A percentile compares a stretch with the other conserved stretches of the same genome.
Conservation (phyloP, 2,113 vertebrate species). For the Gopherus flavomarginatus region DNA sequence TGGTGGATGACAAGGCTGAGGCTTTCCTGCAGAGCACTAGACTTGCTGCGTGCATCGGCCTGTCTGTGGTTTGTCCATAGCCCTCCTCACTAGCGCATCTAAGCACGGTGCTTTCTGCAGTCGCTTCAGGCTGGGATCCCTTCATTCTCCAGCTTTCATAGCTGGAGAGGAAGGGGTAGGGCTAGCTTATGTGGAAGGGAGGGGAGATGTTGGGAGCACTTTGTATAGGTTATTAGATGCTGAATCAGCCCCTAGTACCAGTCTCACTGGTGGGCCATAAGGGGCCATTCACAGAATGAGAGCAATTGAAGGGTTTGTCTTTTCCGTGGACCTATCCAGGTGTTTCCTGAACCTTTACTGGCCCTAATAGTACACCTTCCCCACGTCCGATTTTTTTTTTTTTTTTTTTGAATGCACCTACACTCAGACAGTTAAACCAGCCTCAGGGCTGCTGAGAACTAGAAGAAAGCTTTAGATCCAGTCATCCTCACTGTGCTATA, state of each 20-base stretch:
- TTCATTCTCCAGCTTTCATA: background rate
- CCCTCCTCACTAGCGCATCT: background rate
- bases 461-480: too few relatives aligned
- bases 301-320: background rate
- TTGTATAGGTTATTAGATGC: background rate
- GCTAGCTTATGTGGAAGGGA: too few relatives aligned
- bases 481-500: too few relatives aligned
- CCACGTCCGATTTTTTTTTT: background rate
- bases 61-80: background rate
- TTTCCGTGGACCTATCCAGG: background rate
- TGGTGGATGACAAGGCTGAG: background rate
- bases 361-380: accelerated
- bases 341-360: background rate
- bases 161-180: background rate
- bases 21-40: background rate
- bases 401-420: background rate
- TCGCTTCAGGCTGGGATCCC: background rate
- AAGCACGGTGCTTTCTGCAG: background rate
- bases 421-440: background rate
- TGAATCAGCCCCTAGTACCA: accelerated
- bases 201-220: background rate
- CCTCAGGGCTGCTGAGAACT: background rate
- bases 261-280: background rate
- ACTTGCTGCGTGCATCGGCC: background rate
- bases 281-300: background rate